Evolutionary conservation across 1,140 invertebrate species (phyloP).

Genomic region (Drosophila punjabiensis): DNA sequence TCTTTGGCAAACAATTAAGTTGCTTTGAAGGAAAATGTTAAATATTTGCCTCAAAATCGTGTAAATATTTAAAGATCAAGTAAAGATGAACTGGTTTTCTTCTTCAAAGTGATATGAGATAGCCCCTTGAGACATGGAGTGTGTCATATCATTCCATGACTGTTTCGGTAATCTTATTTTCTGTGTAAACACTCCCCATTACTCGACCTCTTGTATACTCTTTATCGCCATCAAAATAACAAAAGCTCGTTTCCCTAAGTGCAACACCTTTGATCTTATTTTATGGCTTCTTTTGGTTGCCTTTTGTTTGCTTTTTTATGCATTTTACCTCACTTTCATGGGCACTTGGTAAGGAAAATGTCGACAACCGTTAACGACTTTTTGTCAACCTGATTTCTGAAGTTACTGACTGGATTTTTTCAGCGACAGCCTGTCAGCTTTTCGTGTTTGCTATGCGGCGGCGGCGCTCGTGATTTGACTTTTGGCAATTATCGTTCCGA

Average conservation of each 20-base stretch:
- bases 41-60: background rate
- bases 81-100: background rate
- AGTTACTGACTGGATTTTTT: background rate
- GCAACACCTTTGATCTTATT: conserved; percentile 45
- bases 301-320: conserved; percentile 12
- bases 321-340: conserved; percentile 26
- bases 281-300: conserved; percentile 21
- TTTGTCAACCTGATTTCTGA: conserved; percentile 50
- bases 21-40: background rate
- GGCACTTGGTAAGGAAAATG: conserved; percentile 33
- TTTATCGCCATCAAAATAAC: conserved; percentile 5
- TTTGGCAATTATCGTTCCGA: conserved; percentile 53
- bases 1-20: background rate
- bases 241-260: conserved; percentile 33
- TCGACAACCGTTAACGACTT: conserved; percentile 32
- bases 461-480: conserved; percentile 42
- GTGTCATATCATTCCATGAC: background rate
- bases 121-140: background rate
- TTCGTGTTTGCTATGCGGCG: conserved; percentile 18
- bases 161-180: conserved; percentile 18
- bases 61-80: background rate
- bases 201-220: background rate
- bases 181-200: conserved; percentile 25
- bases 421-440: conserved; percentile 8
- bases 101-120: background rate